Conservation (phyloP, 2,888 invertebrate genomes). For the Abrostola tripartita region DNA sequence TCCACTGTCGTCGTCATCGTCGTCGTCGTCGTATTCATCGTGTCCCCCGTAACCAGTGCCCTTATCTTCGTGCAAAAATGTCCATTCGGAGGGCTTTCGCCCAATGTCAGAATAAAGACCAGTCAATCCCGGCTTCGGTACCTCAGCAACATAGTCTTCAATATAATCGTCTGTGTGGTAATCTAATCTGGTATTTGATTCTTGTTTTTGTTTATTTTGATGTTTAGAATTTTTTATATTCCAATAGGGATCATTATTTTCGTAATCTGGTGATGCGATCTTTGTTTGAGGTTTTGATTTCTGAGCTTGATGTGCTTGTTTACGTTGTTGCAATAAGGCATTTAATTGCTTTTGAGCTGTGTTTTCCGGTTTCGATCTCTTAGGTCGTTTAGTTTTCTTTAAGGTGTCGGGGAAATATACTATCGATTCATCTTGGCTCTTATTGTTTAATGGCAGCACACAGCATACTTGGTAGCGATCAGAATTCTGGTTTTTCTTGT, state of each 20-base stretch:
- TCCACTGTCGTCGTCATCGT: slow-evolving; percentile 58
- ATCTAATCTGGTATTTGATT: slow-evolving; percentile 59
- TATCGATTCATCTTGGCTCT: slow-evolving; percentile 24
- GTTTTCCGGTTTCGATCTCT: slow-evolving; percentile 56
- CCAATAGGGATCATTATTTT: slow-evolving; percentile 78
- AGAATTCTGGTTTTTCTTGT: slow-evolving; percentile 60
- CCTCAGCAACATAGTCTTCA: slow-evolving; percentile 74
- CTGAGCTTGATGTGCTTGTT: slow-evolving; percentile 55
- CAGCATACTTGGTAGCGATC: slow-evolving; percentile 46
- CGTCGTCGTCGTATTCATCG: slow-evolving; percentile 66
- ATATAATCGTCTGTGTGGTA: slow-evolving; percentile 66
- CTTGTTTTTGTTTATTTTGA: slow-evolving; percentile 55
- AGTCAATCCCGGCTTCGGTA: slow-evolving; percentile 79
- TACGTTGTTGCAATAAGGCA: slow-evolving; percentile 64
- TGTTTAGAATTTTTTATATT: slow-evolving; percentile 77
- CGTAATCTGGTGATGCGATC: slow-evolving; percentile 70
- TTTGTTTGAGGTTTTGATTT: slow-evolving; percentile 56
- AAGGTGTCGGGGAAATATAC: slow-evolving; percentile 38
- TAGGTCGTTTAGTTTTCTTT: slow-evolving; percentile 39
- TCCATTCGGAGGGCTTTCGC: slow-evolving; percentile 64
- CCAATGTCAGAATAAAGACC: slow-evolving; percentile 78
- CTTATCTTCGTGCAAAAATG: slow-evolving; percentile 50
- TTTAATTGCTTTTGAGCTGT: slow-evolving; percentile 72
- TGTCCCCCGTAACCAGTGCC: slow-evolving; percentile 62
- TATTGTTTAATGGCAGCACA: slow-evolving; percentile 35